Base-by-base conservation (phyloP, 2,113 vertebrate genomes). In the Leptosomus discolor region DNA sequence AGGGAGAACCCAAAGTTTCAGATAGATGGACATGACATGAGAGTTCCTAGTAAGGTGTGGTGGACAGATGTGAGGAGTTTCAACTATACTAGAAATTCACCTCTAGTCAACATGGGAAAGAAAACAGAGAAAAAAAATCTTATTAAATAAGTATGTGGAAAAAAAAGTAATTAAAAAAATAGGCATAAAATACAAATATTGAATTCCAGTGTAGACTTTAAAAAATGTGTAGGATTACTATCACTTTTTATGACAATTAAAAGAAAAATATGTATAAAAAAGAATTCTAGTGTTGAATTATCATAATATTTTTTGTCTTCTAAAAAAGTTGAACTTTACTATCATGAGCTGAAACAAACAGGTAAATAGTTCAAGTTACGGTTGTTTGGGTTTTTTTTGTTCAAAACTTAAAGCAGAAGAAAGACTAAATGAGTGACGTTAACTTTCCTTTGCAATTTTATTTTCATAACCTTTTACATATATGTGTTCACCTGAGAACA, bases 21-120 rank as follows among this genome's bases (percentile, higher is more conserved):
- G n/a, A 22, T 60, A 36, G 34, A 58, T 73, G 17, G 58, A 48
- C 7, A 16, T 12, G 19, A 39, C 3, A 8, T 12, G 5, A 2
- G 29, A 61, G 8, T 65, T 46, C 29, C 85, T 64, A 43, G 12
- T 36, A 85, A 79, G 17, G 10, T 9, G 36, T 36, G 29, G 15
- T 0, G 0, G 11, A 16, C n/a, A 60, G 20, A 37, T n/a, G 10
- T 63, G 6, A 56, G 20, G 26, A 83, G 37, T 69, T 88, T 64
- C 32, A 15, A 69, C 21, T 54, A 1, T 21, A 24, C 11, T 43
- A 37, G 54, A 88, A 93, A 84, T 53, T n/a, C 15, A n/a, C 8
- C 6, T 88, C 8, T 56, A 56, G 48, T 56, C n/a, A 60, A 58
- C 10, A n/a, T 0, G 0, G 12, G 12, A 82, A 85, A 65, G 19